Evolutionary conservation across 92 coral and sea anemone genomes (phyloP).

Genomic region (Plumapathes pennacea): DNA sequence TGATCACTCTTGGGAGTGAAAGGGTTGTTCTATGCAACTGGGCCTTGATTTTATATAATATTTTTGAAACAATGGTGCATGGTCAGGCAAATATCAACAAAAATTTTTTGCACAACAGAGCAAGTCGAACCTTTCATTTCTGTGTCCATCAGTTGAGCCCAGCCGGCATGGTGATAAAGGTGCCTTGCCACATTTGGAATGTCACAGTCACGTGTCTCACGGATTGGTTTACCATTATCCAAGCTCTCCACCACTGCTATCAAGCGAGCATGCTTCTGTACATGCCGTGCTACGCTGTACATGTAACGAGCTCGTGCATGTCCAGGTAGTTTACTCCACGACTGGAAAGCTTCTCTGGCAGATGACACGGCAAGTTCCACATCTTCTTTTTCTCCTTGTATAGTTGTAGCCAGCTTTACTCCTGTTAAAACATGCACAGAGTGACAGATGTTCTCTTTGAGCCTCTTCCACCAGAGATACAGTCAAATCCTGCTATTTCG

Average conservation of each 20-base stretch:
- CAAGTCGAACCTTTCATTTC: constrained; percentile 85
- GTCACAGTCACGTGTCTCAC: constrained; percentile 94
- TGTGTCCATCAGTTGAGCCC: constrained; percentile 98
- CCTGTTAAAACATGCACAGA: constrained; percentile 36
- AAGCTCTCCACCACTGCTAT: constrained; percentile 93
- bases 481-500: too few relatives aligned
- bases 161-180: constrained; percentile 94
- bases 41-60: not conserved
- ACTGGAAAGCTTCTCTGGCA: constrained; percentile 81
- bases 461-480: too few relatives aligned
- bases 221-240: constrained; percentile 93
- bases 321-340: constrained; percentile 89
- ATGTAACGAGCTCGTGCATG: constrained; percentile 92
- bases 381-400: constrained; percentile 88
- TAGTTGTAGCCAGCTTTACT: constrained; percentile 85
- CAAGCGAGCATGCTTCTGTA: constrained; percentile 95
- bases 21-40: not conserved
- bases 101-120: not conserved
- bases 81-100: not conserved
- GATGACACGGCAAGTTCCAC: constrained; percentile 84
- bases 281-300: constrained; percentile 96
- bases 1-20: too few relatives aligned
- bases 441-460: too few relatives aligned
- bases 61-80: not conserved
- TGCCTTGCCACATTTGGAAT: constrained; percentile 92